Evolutionary conservation across 2,797 vertebrate species (phyloP).

Genomic region (Hippoglossus hippoglossus): DNA sequence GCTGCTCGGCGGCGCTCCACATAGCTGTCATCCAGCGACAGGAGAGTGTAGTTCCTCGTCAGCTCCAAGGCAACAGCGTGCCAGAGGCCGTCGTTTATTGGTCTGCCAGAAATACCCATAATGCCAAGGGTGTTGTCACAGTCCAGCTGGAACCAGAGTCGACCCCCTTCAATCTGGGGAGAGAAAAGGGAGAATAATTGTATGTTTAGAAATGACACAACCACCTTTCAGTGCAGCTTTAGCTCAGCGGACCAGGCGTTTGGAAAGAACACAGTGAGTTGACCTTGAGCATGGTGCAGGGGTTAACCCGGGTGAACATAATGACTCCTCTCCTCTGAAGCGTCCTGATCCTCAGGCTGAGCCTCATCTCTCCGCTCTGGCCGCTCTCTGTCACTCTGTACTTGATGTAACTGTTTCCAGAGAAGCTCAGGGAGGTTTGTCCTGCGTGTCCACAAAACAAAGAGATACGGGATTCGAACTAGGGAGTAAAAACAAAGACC

Average conservation of each 20-base stretch:
- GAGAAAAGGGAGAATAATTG: background rate
- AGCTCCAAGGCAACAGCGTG: constrained; percentile 92
- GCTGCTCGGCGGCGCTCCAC: constrained; percentile 90
- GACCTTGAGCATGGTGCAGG: constrained; percentile 97
- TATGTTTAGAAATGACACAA: background rate
- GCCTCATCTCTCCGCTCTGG: constrained; percentile 92
- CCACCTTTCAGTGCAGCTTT: too few relatives aligned
- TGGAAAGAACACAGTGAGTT: background rate
- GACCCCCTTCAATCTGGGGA: constrained; percentile 91
- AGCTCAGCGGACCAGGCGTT: too few relatives aligned
- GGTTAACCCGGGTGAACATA: constrained; percentile 94
- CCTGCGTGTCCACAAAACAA: constrained; percentile 58
- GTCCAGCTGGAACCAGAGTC: constrained; percentile 95
- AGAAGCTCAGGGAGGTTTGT: constrained; percentile 92
- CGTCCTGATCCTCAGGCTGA: constrained; percentile 91
- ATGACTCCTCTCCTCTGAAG: constrained; percentile 92
- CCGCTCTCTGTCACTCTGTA: constrained; percentile 89
- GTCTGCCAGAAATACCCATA: constrained; percentile 94
- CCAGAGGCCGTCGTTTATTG: constrained; percentile 95
- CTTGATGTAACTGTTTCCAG: constrained; percentile 95
- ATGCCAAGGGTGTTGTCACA: constrained; percentile 95
- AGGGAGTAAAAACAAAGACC: too few relatives aligned
- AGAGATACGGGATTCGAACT: background rate
- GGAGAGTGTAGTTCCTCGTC: constrained; percentile 91
- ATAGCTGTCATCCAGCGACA: constrained; percentile 91